These are phyloP conservation scores for Apaloderma vittatum DNA, from an alignment of 2,113 vertebrate genomes.

Conservation along the genomic window DNA sequence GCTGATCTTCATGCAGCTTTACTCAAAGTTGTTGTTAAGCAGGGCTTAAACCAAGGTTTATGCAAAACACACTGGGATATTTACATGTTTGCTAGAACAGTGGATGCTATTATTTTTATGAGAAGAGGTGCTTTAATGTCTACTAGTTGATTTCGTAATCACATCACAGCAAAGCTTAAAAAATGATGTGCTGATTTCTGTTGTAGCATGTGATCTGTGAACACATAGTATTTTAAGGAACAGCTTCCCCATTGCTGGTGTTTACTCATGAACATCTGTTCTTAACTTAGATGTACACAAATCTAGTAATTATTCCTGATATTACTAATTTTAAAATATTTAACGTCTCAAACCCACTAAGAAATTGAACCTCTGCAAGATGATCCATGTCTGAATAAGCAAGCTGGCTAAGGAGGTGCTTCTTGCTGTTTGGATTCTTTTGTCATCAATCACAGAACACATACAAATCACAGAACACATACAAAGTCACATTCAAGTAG, in stretches of 20 bases:
- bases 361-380: not conserved
- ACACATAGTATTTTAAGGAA: not conserved
- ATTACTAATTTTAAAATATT: not conserved
- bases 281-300: fast-evolving
- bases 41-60: not conserved
- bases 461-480: not conserved
- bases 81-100: not conserved
- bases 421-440: not conserved
- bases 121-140: not conserved
- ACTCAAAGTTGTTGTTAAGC: not conserved
- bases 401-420: not conserved
- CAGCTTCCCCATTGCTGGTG: not conserved
- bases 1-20: not conserved
- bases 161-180: not conserved
- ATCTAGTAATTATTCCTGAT: not conserved
- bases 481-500: not conserved
- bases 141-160: not conserved
- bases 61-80: not conserved
- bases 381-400: not conserved
- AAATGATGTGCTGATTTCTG: not conserved
- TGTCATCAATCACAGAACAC: not conserved
- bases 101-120: not conserved
- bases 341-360: not conserved
- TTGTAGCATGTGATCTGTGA: not conserved
- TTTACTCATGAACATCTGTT: not conserved